These are phyloP conservation scores for Euphydryas editha DNA, from an alignment of 2,888 invertebrate species.

Conservation along the genomic window DNA sequence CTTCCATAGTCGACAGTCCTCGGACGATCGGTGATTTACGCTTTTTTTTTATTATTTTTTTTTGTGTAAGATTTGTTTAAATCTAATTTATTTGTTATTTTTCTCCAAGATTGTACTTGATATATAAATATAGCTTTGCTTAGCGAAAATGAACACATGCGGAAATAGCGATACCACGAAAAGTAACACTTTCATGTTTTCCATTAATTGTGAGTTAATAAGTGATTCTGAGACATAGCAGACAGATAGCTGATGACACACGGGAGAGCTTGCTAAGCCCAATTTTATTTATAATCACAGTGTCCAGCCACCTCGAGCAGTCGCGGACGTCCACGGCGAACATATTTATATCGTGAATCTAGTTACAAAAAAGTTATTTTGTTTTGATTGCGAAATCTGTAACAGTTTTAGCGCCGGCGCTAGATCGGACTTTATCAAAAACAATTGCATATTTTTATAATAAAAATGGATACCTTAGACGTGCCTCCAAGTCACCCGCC, in stretches of 20 bases:
- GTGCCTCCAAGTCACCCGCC: conserved; percentile 65
- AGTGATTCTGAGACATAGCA: conserved; percentile 19
- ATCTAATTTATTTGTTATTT: neutral
- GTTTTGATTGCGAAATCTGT: conserved; percentile 50
- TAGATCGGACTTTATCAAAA: conserved; percentile 5
- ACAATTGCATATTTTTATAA: neutral
- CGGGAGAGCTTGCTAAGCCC: conserved; percentile 46
- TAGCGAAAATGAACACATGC: conserved; percentile 9
- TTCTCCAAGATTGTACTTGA: neutral
- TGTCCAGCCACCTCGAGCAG: conserved; percentile 65
- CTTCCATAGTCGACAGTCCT: too few relatives aligned
- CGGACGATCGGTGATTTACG: too few relatives aligned
- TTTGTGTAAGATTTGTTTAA: too few relatives aligned
- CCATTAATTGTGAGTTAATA: conserved; percentile 21
- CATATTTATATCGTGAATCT: conserved; percentile 32
- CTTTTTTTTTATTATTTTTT: too few relatives aligned
- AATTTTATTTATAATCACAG: conserved; percentile 78
- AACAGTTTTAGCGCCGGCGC: conserved; percentile 59
- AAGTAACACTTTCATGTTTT: conserved; percentile 8
- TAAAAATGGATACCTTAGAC: conserved; percentile 59
- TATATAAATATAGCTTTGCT: conserved; percentile 6
- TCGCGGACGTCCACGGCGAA: conserved; percentile 61
- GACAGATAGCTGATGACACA: conserved; percentile 38
- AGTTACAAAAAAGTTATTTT: conserved; percentile 48
- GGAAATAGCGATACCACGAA: conserved; percentile 3